Base-by-base conservation (phyloP, 1,140 invertebrate species). In the Phymastichus coffea region DNA sequence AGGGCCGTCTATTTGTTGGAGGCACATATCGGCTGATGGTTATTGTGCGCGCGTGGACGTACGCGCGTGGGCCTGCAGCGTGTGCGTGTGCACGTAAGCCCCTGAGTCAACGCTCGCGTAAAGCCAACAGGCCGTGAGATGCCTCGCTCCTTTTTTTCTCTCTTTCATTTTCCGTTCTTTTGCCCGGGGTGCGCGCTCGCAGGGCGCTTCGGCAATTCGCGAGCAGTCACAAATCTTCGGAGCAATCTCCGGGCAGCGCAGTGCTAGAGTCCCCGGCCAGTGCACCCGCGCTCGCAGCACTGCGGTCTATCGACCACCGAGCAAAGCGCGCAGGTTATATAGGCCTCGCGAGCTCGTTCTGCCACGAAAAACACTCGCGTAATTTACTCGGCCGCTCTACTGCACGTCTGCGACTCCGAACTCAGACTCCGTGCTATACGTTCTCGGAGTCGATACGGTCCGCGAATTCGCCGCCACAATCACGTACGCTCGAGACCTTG, bases 301-400 rank as follows among this genome's bases (percentile, higher is more conserved):
- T 6, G 12, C 25, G 51, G 37, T 37, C 8, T 20, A 28, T 43
- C 33, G 40, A 44, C 25, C 44, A 20, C 26, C 38, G 25, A n/a
- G n/a, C n/a, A n/a, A n/a, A n/a, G n/a, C n/a, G n/a, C n/a, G n/a
- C 25, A 19, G 19, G n/a, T 17, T 28, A 33, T 20, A 54, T 44
- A 44, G 44, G 38, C 26, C 26, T 10, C 10, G 19, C n/a, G 4
- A 10, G 4, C 22, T 35, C 22, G 12, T 22, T 35, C 19, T 7
- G 1, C 28, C 41, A 20, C 20, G 53, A 19, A 38, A 47, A 57
- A 23, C 25, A 33, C 19, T 57, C 37, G 52, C 57, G 55, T 53
- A 64, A 59, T 57, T 57, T 53, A 61, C 59, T 61, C 44, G 43
- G 51, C 51, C 25, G 23, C n/a, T n/a, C n/a, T n/a, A n/a, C n/a